Evolutionary conservation across 2,113 vertebrate genomes (phyloP).

Genomic region (Chamaea fasciata): DNA sequence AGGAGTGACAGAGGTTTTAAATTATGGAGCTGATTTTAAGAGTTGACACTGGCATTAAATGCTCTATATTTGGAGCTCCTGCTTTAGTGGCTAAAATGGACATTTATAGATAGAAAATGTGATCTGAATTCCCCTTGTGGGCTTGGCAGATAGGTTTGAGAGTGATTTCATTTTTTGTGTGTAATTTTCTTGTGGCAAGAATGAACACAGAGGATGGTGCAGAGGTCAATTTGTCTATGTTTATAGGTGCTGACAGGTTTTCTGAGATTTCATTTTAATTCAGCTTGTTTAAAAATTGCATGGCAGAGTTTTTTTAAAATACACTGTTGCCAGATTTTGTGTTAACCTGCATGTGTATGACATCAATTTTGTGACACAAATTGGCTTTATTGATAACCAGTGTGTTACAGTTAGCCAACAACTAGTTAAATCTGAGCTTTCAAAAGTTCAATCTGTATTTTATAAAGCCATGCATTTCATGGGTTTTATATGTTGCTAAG

Average conservation of each 20-base stretch:
- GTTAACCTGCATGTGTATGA: not conserved
- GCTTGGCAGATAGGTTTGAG: slow-evolving; percentile 20
- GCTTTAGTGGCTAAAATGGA: not conserved
- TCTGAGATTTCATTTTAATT: slow-evolving; percentile 22
- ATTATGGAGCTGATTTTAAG: slow-evolving; percentile 9
- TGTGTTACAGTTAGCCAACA: not conserved
- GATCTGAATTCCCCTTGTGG: slow-evolving; percentile 44
- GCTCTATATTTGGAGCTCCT: slow-evolving; percentile 11
- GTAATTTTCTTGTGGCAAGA: slow-evolving; percentile 49
- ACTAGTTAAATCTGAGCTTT: not conserved
- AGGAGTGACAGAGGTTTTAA: not conserved
- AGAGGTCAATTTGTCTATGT: slow-evolving; percentile 43
- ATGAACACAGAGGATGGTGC: not conserved
- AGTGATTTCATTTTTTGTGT: not conserved
- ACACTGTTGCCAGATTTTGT: not conserved
- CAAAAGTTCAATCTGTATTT: not conserved
- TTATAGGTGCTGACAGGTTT: slow-evolving; percentile 32
- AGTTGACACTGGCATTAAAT: not conserved
- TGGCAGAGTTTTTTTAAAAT: not conserved
- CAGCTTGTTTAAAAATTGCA: slow-evolving; percentile 1
- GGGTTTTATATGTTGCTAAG: not conserved
- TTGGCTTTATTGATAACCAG: not conserved
- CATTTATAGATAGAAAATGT: slow-evolving; percentile 29
- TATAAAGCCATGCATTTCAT: not conserved
- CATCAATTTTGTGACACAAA: not conserved